These are phyloP conservation scores for Bothrops jararaca DNA, from an alignment of 2,113 vertebrate genomes.

Conservation along the genomic window DNA sequence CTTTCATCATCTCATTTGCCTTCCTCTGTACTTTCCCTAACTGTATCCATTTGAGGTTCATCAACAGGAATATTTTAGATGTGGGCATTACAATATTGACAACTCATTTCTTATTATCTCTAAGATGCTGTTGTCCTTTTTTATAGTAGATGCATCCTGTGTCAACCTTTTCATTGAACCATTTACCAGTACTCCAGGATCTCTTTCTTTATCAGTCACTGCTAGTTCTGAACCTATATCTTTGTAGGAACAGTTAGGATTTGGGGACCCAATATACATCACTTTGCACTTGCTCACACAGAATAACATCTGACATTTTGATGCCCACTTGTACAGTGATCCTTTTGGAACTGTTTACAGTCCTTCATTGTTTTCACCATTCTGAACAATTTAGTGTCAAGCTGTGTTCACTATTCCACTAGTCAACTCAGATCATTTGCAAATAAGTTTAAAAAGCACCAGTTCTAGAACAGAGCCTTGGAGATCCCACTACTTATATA, in stretches of 20 bases:
- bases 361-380: not conserved
- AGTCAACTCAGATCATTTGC: not conserved
- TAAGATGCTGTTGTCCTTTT: not conserved
- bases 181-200: not conserved
- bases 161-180: not conserved
- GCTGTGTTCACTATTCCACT: not conserved
- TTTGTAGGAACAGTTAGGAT: not conserved
- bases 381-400: not conserved
- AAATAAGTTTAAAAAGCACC: not conserved
- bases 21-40: not conserved
- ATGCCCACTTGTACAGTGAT: not conserved
- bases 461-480: not conserved
- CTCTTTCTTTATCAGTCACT: not conserved
- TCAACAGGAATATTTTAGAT: not conserved
- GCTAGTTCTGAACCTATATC: not conserved
- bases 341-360: not conserved
- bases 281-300: not conserved
- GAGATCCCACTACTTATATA: not conserved
- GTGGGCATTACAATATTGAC: not conserved
- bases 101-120: not conserved
- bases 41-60: not conserved
- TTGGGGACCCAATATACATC: not conserved
- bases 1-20: not conserved
- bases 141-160: not conserved
- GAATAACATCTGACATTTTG: not conserved